Conservation (phyloP, 2,113 vertebrate species). For the Hippolais icterina region DNA sequence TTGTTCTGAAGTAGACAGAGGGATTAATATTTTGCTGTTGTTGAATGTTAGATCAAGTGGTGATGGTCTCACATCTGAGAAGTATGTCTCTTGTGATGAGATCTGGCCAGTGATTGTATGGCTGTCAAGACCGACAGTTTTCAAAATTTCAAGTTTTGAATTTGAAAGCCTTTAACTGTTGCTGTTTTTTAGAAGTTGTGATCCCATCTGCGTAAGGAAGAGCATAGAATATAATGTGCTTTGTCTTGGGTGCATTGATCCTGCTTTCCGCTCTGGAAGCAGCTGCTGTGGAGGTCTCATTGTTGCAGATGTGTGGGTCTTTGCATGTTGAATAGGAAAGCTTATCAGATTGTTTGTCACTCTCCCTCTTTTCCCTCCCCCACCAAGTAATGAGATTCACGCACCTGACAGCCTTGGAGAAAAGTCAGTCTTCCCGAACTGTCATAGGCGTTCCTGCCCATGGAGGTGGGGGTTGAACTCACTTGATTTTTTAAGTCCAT, state of each 20-base stretch:
- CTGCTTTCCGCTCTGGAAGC: neutral
- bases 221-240: neutral
- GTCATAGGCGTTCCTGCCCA: neutral
- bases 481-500: neutral
- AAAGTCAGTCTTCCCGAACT: neutral
- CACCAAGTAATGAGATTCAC: neutral
- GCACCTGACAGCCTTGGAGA: neutral
- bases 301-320: neutral
- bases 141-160: neutral
- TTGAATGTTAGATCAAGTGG: neutral
- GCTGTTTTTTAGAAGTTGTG: neutral
- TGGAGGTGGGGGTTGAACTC: neutral
- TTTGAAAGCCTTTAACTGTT: neutral
- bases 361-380: neutral
- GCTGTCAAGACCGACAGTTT: neutral
- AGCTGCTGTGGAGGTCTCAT: conserved; percentile 9
- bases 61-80: neutral
- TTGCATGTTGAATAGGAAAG: neutral
- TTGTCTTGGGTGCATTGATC: neutral
- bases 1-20: neutral
- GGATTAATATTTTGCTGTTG: neutral
- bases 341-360: neutral
- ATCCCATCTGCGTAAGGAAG: neutral
- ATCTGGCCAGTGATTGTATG: neutral
- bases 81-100: neutral